These are phyloP conservation scores for Rhynchotus rufescens DNA, from an alignment of 2,797 vertebrate species.

Conservation along the genomic window DNA sequence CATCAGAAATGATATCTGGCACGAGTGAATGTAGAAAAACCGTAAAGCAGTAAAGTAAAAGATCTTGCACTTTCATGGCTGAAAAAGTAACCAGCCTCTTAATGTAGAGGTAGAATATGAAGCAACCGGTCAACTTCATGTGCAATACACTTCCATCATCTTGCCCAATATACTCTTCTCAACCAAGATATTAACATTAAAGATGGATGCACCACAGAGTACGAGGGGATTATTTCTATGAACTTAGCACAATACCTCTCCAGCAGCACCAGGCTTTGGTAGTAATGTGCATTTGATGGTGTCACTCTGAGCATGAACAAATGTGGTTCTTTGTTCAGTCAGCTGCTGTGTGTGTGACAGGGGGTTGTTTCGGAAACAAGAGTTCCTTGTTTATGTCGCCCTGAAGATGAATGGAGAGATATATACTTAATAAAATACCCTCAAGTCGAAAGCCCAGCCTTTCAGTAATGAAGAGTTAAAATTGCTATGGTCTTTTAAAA, in stretches of 20 bases:
- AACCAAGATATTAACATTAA: not conserved
- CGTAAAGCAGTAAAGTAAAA: not conserved
- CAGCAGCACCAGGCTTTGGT: not conserved
- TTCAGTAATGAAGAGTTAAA: not conserved
- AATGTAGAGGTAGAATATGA: not conserved
- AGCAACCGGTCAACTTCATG: not conserved
- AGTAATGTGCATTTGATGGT: not conserved
- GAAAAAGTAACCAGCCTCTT: not conserved
- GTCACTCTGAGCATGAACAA: not conserved
- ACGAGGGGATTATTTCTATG: not conserved
- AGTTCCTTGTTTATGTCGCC: constrained; percentile 27
- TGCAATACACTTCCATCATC: not conserved
- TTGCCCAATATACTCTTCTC: not conserved
- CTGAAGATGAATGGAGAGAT: not conserved
- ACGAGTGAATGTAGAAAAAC: not conserved
- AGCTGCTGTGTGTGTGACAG: constrained; percentile 41
- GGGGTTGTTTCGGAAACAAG: not conserved
- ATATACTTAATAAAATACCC: not conserved
- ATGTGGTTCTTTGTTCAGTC: constrained; percentile 13
- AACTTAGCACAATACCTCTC: rapidly evolving
- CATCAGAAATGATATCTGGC: not conserved
- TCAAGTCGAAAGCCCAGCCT: not conserved
- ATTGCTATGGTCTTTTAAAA: not conserved
- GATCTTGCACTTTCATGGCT: not conserved
- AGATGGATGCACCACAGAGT: rapidly evolving